Evolutionary conservation across 2,888 invertebrate genomes (phyloP).

Genomic region (Xestia c-nigrum): DNA sequence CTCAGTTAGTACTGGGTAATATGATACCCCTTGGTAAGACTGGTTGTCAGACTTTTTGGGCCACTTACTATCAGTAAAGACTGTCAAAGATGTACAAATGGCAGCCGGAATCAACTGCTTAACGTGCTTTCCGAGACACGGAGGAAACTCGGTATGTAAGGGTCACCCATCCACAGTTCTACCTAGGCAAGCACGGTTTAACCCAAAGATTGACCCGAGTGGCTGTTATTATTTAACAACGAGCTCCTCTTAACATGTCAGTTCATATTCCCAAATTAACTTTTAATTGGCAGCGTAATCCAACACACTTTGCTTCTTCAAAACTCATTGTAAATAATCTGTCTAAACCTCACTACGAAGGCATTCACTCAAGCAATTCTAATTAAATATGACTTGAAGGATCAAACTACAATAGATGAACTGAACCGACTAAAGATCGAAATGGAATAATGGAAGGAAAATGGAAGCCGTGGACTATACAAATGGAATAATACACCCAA

Average conservation of each 20-base stretch:
- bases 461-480: constrained; percentile 28
- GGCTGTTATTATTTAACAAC: too few relatives aligned
- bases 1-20: too few relatives aligned
- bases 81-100: too few relatives aligned
- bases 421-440: constrained; percentile 44
- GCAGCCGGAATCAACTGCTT: too few relatives aligned
- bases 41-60: too few relatives aligned
- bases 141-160: too few relatives aligned
- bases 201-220: too few relatives aligned
- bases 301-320: not conserved
- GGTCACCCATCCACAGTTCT: too few relatives aligned
- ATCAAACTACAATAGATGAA: constrained; percentile 48
- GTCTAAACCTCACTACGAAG: constrained; percentile 10
- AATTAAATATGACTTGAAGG: constrained; percentile 37
- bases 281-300: not conserved
- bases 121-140: too few relatives aligned
- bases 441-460: constrained; percentile 39
- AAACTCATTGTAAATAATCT: constrained; percentile 7
- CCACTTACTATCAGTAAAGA: too few relatives aligned
- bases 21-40: too few relatives aligned
- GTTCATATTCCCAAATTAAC: not conserved
- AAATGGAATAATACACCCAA: constrained; percentile 44
- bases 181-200: too few relatives aligned
- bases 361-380: constrained; percentile 18
- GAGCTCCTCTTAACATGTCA: not conserved